A percentile compares a stretch with the other conserved stretches of the same genome.
phyloP scores from a whole-genome alignment of 2,888 invertebrate species.

The Muschampia plurimacula region DNA sequence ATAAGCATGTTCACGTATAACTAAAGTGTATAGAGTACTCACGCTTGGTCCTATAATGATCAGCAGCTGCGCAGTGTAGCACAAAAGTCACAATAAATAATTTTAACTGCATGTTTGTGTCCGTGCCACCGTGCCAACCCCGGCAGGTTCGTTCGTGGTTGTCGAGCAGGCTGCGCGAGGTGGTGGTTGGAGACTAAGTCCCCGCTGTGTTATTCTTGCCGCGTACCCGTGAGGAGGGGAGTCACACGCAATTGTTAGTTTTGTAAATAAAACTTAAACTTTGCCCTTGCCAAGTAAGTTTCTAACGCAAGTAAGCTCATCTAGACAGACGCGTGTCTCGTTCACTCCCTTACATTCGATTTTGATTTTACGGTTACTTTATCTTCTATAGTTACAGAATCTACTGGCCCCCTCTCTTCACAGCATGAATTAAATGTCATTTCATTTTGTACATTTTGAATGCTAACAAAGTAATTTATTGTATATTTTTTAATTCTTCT shows the following conservation, averaged over 20 bases:
- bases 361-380: not conserved
- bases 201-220: slow-evolving; percentile 59
- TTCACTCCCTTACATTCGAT: not conserved
- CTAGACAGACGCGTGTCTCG: slow-evolving; percentile 17
- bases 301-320: slow-evolving; percentile 33
- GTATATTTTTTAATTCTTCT: not conserved
- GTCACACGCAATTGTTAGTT: slow-evolving; percentile 75
- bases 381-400: not conserved
- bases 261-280: slow-evolving; percentile 78
- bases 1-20: slow-evolving; percentile 20
- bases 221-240: slow-evolving; percentile 68
- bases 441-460: not conserved
- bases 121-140: slow-evolving; percentile 46
- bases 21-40: slow-evolving; percentile 61
- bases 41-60: slow-evolving; percentile 79
- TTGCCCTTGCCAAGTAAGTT: slow-evolving; percentile 51
- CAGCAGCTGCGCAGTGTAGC: slow-evolving; percentile 66
- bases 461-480: not conserved
- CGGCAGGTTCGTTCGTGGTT: slow-evolving; percentile 54
- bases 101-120: slow-evolving; percentile 70
- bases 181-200: slow-evolving; percentile 71
- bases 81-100: slow-evolving; percentile 74
- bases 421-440: not conserved
- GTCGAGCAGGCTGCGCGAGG: slow-evolving; percentile 68
- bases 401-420: not conserved